Evolutionary conservation across 2,888 invertebrate species (phyloP).

Genomic region (Diarsia mendica): DNA sequence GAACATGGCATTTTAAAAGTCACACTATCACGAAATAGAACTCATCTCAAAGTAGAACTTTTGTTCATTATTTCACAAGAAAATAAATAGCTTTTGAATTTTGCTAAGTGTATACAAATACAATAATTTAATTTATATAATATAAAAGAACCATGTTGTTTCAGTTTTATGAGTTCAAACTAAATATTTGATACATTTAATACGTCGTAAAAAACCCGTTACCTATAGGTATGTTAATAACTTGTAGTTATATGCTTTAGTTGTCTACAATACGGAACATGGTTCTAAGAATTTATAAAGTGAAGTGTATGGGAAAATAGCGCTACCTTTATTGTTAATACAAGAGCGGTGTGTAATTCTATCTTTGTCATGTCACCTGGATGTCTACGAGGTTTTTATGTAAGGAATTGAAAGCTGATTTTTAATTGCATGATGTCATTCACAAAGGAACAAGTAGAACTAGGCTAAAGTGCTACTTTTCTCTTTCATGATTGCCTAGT

Average conservation of each 20-base stretch:
- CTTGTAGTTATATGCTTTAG: slow-evolving; percentile 42
- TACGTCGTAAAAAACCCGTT: slow-evolving; percentile 38
- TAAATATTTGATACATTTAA: not conserved
- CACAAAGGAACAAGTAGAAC: not conserved
- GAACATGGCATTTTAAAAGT: too few relatives aligned
- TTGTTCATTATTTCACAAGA: too few relatives aligned
- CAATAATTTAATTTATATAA: too few relatives aligned
- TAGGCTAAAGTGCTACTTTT: not conserved
- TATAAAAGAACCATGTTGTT: not conserved
- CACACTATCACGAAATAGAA: too few relatives aligned
- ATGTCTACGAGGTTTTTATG: slow-evolving; percentile 16
- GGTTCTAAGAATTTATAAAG: slow-evolving; percentile 58
- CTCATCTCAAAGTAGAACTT: too few relatives aligned
- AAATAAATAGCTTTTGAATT: too few relatives aligned
- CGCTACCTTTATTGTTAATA: slow-evolving; percentile 49
- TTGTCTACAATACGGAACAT: slow-evolving; percentile 42
- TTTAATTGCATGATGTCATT: slow-evolving; percentile 40
- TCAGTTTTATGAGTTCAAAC: slow-evolving; percentile 1
- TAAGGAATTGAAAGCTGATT: slow-evolving; percentile 15
- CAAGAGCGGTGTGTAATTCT: slow-evolving; percentile 51
- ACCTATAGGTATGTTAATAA: slow-evolving; percentile 38
- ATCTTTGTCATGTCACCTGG: slow-evolving; percentile 57
- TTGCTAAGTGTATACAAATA: too few relatives aligned
- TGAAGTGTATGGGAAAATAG: slow-evolving; percentile 57
- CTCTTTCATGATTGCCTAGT: not conserved